phyloP scores from a whole-genome alignment of 2,113 vertebrate species.

The Pardalotus punctatus region DNA sequence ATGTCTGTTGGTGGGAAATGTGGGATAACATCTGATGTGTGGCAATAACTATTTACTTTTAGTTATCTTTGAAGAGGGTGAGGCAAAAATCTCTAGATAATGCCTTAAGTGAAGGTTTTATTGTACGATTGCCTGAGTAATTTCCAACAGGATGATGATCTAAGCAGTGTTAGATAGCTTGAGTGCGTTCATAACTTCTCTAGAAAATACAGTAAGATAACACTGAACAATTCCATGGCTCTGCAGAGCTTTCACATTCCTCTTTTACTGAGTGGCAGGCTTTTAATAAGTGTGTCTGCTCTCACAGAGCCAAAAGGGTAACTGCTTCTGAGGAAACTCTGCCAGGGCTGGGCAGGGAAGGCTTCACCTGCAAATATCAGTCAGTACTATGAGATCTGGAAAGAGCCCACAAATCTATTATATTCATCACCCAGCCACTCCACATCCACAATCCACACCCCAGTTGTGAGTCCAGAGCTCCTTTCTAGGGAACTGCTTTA shows the following conservation, averaged over 20 bases:
- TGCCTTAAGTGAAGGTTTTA: conserved; percentile 20
- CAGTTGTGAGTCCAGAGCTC: neutral
- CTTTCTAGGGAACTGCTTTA: neutral
- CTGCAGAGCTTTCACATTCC: neutral
- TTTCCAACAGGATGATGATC: conserved; percentile 26
- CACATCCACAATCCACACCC: neutral
- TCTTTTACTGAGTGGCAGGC: neutral
- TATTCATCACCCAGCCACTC: neutral
- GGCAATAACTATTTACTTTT: conserved; percentile 47
- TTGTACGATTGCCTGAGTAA: neutral
- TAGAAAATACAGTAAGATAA: conserved; percentile 13
- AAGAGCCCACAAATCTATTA: neutral
- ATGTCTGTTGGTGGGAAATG: neutral
- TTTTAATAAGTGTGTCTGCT: neutral
- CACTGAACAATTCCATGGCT: neutral
- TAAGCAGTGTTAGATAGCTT: conserved; percentile 18
- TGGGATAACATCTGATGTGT: conserved; percentile 13
- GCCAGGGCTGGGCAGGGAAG: neutral
- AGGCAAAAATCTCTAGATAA: conserved; percentile 23
- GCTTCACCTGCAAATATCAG: neutral
- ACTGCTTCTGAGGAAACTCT: neutral
- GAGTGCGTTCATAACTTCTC: conserved; percentile 1
- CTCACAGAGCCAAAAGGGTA: neutral
- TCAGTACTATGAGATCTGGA: neutral
- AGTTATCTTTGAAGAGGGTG: neutral